Conservation (phyloP, 2,888 invertebrate species). For the Caenorhabditis sp. region DNA sequence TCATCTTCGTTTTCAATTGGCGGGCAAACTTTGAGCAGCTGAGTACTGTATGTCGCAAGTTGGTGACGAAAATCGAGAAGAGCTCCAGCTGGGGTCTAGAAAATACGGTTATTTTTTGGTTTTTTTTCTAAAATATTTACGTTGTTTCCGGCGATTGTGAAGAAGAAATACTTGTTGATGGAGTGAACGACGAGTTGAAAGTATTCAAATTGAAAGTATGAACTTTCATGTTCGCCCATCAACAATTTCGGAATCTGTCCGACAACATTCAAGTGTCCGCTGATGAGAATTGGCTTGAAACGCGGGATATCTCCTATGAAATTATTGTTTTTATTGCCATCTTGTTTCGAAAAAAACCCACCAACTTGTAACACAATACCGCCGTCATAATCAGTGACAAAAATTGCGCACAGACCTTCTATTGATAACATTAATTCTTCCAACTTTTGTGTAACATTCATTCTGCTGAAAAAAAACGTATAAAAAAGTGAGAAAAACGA, state of each 20-base stretch:
- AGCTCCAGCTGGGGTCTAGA: conserved; percentile 29
- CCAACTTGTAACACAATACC: conserved; percentile 37
- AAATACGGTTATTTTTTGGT: neutral
- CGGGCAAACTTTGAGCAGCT: conserved; percentile 29
- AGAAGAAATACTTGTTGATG: conserved; percentile 23
- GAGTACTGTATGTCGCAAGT: conserved; percentile 23
- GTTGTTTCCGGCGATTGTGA: conserved; percentile 24
- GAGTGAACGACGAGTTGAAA: conserved; percentile 30
- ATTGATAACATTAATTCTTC: conserved; percentile 39
- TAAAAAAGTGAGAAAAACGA: neutral
- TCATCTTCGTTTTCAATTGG: conserved; percentile 14
- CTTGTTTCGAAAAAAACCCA: conserved; percentile 14
- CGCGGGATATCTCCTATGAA: conserved; percentile 17
- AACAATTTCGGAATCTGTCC: conserved; percentile 30
- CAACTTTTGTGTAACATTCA: conserved; percentile 36
- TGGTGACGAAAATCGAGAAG: conserved; percentile 33
- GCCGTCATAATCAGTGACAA: conserved; percentile 50
- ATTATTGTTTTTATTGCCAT: neutral
- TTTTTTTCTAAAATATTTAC: conserved; percentile 2
- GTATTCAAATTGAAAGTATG: conserved; percentile 26
- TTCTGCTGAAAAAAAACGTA: no score
- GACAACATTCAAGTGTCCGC: conserved; percentile 22
- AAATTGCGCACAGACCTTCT: conserved; percentile 44
- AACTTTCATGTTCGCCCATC: conserved; percentile 32
- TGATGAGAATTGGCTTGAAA: conserved; percentile 17